phyloP scores from a whole-genome alignment of 2,888 invertebrate genomes.

The Rhyacophila evoluta region DNA sequence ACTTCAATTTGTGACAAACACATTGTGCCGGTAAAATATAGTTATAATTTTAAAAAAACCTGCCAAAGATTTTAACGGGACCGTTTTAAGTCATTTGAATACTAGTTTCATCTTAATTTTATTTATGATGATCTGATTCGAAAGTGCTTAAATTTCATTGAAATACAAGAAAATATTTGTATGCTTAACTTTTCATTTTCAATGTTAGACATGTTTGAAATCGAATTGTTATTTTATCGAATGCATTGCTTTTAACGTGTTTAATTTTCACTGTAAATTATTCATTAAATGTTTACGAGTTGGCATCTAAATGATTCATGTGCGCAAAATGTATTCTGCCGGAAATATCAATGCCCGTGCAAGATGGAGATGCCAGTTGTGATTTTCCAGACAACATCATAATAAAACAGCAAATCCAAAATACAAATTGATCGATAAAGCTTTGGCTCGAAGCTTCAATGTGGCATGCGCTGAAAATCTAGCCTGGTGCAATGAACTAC shows the following conservation, averaged over 20 bases:
- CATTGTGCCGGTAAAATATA: too few species aligned
- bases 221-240: neutral
- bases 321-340: slow-evolving; percentile 29
- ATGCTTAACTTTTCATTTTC: too few species aligned
- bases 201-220: neutral
- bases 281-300: neutral
- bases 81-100: too few species aligned
- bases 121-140: too few species aligned
- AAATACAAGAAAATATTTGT: too few species aligned
- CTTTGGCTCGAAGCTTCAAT: neutral
- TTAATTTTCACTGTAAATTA: neutral
- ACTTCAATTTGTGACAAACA: too few species aligned
- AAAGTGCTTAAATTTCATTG: too few species aligned
- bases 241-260: neutral
- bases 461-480: neutral
- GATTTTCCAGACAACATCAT: slow-evolving; percentile 33
- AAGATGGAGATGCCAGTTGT: slow-evolving; percentile 27
- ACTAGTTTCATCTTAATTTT: too few species aligned
- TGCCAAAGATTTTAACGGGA: too few species aligned
- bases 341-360: slow-evolving; percentile 37
- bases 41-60: too few species aligned
- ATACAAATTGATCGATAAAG: slow-evolving; percentile 31
- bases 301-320: neutral
- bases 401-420: slow-evolving; percentile 26
- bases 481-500: neutral